Base-by-base conservation (phyloP, 2,888 invertebrate species). In the Cremastobaeus sp. region DNA sequence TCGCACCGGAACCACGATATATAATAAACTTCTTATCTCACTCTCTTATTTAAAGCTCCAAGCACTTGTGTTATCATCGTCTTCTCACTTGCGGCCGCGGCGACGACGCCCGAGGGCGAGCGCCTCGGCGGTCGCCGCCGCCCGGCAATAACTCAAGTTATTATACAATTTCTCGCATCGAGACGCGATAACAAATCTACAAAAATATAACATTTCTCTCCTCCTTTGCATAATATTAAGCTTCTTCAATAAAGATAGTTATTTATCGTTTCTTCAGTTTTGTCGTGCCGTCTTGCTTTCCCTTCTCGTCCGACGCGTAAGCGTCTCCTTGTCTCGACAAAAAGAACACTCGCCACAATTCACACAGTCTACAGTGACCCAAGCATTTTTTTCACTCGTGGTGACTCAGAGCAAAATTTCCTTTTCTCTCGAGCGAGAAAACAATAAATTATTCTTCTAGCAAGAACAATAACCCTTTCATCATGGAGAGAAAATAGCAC, bases 171-270 rank as follows among this genome's bases (percentile, higher is more conserved):
- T 83, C 80, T 85, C 85, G 84, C 85, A 85, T 84, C 81, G 81
- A 83, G 81, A 86, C 82, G 86, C 86, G 82, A 86, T 87, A 87
- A 87, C 86, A 87, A 86, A 86, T 86, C 86, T 86, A 86, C 85
- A 87, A 87, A 87, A 87, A 87, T 87, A 87, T 86, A 86, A 83
- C 85, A 84, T 82, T 83, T 76, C 62, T 76, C 71, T 74, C 82
- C 83, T 80, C 80, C 81, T 79, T 80, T 78, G 35, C 47, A 37
- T 57, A 55, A 65, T 35, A 65, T 55, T 55, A 48, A 66, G 65
- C 54, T 78, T 69, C 70, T 76, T 69, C 45, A 41, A 57, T 57
- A 55, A 52, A 65, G 28, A 55, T 64, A 64, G 54, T 41, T 66
- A 6, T 14, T 48, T 11, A 11, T 45, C 37, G 20, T 11, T 21